A percentile compares a stretch with the other conserved stretches of the same genome.
These are phyloP conservation scores for Tyrophagus putrescentiae DNA, from an alignment of 1,140 invertebrate species.

Conservation along the genomic window DNA sequence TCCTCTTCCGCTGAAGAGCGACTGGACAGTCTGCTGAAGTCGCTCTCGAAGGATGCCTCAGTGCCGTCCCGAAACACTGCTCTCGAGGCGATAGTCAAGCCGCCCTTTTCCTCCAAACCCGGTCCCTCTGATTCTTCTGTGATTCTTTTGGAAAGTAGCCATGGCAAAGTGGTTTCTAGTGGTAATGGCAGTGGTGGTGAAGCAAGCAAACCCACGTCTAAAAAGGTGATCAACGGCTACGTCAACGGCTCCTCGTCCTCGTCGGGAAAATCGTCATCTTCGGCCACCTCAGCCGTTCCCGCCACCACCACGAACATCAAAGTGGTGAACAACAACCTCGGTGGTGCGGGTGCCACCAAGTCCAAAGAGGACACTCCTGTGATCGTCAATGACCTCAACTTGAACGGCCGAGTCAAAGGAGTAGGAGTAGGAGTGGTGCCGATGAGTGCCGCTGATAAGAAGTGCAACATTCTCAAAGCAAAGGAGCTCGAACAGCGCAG, in stretches of 20 bases:
- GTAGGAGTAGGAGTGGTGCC: background rate
- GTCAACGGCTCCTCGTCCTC: no score
- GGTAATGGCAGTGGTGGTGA: no score
- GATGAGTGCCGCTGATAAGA: constrained; percentile 35
- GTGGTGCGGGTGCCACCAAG: background rate
- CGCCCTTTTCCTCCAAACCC: no score
- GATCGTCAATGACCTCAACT: background rate
- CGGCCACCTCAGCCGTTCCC: no score
- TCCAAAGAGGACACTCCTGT: background rate
- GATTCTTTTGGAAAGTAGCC: no score
- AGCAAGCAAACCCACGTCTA: no score
- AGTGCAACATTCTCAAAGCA: constrained; percentile 87
- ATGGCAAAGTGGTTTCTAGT: no score
- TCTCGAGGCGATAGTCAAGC: no score
- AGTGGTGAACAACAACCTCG: constrained; percentile 6
- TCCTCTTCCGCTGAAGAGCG: constrained; percentile 38
- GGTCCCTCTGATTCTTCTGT: no score
- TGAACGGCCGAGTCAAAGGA: no score
- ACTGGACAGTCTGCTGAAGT: constrained; percentile 46
- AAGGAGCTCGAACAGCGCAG: constrained; percentile 29
- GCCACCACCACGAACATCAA: constrained; percentile 3
- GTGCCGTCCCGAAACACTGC: constrained; percentile 9
- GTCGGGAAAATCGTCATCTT: no score
- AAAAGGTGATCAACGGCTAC: no score
- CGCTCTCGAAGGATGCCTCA: constrained; percentile 41